These are phyloP conservation scores for Carduelis carduelis DNA, from an alignment of 2,797 vertebrate genomes.

Conservation along the genomic window DNA sequence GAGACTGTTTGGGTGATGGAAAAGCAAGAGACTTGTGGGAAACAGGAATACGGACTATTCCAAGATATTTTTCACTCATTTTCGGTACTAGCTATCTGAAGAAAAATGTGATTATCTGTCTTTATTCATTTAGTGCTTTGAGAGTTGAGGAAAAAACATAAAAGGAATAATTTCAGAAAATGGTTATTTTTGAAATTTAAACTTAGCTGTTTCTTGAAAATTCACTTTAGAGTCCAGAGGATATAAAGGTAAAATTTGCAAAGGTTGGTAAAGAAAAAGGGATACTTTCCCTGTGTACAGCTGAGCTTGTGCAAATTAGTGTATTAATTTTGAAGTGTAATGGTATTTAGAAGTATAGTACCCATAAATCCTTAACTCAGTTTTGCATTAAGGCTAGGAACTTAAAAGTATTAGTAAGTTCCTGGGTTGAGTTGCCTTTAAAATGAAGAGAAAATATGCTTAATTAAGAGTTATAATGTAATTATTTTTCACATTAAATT, in stretches of 20 bases:
- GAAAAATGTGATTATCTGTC: background rate
- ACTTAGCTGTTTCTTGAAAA: background rate
- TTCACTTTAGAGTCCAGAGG: background rate
- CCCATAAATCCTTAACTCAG: background rate
- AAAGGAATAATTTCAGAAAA: background rate
- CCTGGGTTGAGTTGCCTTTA: background rate
- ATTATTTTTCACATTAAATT: background rate
- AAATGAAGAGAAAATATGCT: background rate
- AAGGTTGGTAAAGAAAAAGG: background rate
- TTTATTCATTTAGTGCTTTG: background rate
- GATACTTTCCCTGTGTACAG: background rate
- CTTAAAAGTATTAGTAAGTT: background rate
- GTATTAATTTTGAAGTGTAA: background rate
- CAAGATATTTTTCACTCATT: background rate
- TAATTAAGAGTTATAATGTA: background rate
- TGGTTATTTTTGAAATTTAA: background rate
- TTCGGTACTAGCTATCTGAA: background rate
- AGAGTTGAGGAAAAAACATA: background rate
- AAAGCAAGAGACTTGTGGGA: background rate
- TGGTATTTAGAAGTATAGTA: background rate
- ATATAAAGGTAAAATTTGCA: background rate
- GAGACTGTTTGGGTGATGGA: background rate
- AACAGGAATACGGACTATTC: background rate
- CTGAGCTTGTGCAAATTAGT: background rate
- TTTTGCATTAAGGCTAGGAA: background rate